Evolutionary conservation across 2,888 invertebrate species (phyloP).

Genomic region (Drosophila planitibia): DNA sequence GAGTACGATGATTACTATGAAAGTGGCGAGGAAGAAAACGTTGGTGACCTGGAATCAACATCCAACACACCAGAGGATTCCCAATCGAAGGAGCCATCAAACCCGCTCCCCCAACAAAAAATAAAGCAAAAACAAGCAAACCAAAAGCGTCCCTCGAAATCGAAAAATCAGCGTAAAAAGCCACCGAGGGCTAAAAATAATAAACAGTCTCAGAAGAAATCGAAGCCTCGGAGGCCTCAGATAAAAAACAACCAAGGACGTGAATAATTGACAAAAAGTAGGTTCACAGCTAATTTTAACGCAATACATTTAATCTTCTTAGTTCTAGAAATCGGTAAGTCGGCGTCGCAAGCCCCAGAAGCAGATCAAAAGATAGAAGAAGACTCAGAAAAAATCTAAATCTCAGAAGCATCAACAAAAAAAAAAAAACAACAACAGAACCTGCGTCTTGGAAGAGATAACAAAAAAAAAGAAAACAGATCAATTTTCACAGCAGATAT

Average conservation of each 20-base stretch:
- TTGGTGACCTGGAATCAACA: neutral
- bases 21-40: neutral
- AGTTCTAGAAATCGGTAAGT: neutral
- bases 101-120: neutral
- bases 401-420: neutral
- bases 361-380: neutral
- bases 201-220: neutral
- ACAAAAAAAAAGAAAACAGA: neutral
- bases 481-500: neutral
- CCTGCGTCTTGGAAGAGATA: neutral
- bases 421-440: neutral
- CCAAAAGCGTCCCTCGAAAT: neutral
- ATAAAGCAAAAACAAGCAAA: neutral
- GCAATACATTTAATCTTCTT: neutral
- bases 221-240: neutral
- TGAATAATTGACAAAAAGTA: neutral
- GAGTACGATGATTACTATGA: neutral
- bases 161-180: neutral
- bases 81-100: neutral
- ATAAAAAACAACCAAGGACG: neutral
- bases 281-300: neutral
- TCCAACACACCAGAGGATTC: neutral
- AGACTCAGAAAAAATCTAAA: neutral
- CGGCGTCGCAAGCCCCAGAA: neutral
- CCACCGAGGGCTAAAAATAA: neutral